phyloP scores from a whole-genome alignment of 2,888 invertebrate genomes.

The Hypercompe scribonia region DNA sequence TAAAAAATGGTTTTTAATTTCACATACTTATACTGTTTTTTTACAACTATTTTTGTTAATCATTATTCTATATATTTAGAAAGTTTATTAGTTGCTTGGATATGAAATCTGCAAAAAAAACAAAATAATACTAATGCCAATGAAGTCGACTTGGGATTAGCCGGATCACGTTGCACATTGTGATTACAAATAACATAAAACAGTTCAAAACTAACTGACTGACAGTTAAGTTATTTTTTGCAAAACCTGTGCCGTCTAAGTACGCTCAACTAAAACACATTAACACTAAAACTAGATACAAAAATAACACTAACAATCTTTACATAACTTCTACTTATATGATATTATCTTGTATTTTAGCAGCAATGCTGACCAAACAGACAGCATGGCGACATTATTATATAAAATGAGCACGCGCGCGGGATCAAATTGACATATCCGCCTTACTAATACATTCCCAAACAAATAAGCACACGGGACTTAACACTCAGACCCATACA shows the following conservation, averaged over 20 bases:
- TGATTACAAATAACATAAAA: no score
- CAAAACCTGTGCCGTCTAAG: background rate
- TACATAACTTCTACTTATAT: background rate
- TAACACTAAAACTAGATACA: background rate
- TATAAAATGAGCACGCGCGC: constrained; percentile 46
- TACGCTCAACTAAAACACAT: background rate
- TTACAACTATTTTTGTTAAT: no score
- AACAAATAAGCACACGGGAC: constrained; percentile 35
- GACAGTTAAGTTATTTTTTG: background rate
- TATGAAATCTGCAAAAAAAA: no score
- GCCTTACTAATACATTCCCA: constrained; percentile 66
- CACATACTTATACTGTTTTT: no score
- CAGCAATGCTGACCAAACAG: constrained; percentile 42
- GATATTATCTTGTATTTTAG: background rate
- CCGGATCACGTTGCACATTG: no score
- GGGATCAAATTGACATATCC: constrained; percentile 78
- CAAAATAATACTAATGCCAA: no score
- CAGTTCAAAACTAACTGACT: background rate
- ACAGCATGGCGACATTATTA: constrained; percentile 51
- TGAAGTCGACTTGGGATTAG: no score
- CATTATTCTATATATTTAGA: no score
- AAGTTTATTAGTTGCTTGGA: no score
- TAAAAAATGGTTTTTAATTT: no score
- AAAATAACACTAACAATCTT: background rate
- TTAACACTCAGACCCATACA: constrained; percentile 2